A percentile compares a stretch with the other conserved stretches of the same genome.
These are phyloP conservation scores for Hexactinellida sp. DNA, from an alignment of 37 sponge, comb jelly and placozoan species.

Conservation along the genomic window DNA sequence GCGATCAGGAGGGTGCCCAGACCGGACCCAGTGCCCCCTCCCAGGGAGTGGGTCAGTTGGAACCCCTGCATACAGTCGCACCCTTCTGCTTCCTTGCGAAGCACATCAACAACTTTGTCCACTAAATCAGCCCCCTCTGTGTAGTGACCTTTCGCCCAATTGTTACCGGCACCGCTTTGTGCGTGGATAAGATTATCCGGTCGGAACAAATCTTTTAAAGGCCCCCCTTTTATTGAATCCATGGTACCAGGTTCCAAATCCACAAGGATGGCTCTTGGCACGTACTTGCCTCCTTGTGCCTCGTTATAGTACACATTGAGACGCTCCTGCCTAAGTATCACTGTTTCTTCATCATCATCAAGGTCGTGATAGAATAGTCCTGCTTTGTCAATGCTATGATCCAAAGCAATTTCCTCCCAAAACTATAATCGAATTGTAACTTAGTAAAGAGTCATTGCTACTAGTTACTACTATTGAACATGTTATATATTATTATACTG, in stretches of 20 bases:
- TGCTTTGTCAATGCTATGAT: conserved; percentile 96
- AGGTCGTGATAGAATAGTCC: conserved; percentile 73
- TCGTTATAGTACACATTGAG: conserved; percentile 93
- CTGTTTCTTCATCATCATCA: conserved; percentile 59
- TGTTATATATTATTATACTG: no score
- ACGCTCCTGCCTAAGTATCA: conserved; percentile 90
- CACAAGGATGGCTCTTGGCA: conserved; percentile 61
- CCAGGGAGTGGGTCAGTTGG: conserved; percentile 98
- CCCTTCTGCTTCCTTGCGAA: conserved; percentile 98
- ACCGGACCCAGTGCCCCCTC: conserved; percentile 92
- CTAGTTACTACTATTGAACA: no score
- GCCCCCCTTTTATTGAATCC: conserved; percentile 87
- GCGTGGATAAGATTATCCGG: conserved; percentile 99
- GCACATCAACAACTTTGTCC: conserved; percentile 92
- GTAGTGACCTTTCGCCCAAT: conserved; percentile 98
- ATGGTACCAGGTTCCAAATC: conserved; percentile 63
- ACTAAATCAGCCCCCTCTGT: conserved; percentile 87
- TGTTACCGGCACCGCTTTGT: conserved; percentile 92
- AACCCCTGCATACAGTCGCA: conserved; percentile 99
- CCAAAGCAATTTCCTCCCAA: conserved; percentile 74
- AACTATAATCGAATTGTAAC: conserved; percentile 28
- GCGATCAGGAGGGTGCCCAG: conserved; percentile 99
- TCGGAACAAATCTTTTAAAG: conserved; percentile 91
- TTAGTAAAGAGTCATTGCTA: no score
- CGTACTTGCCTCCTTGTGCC: conserved; percentile 62